These are phyloP conservation scores for Oryzias celebensis DNA, from an alignment of 2,113 vertebrate species.

Conservation along the genomic window DNA sequence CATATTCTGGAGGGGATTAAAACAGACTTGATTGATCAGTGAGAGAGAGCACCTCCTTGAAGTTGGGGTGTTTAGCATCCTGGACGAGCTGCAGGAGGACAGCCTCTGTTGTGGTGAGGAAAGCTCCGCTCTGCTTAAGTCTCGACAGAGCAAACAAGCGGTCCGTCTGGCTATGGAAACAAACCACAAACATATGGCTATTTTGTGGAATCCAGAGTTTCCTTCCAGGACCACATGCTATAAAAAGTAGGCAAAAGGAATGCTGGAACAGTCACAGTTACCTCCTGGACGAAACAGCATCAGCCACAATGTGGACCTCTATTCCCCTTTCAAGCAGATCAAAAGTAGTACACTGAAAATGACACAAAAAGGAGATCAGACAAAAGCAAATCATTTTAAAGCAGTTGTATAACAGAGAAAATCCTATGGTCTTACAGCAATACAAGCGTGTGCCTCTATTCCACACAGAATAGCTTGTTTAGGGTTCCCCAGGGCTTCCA, in stretches of 20 bases:
- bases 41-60: slow-evolving; percentile 80
- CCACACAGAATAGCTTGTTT: slow-evolving; percentile 85
- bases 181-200: neutral
- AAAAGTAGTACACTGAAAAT: slow-evolving; percentile 80
- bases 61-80: slow-evolving; percentile 83
- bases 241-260: neutral
- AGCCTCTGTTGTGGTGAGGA: slow-evolving; percentile 85
- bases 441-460: slow-evolving; percentile 87
- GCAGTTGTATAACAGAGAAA: neutral
- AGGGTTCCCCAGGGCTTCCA: slow-evolving; percentile 72
- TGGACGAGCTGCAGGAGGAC: slow-evolving; percentile 85
- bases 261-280: slow-evolving; percentile 42
- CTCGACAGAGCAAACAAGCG: slow-evolving; percentile 84
- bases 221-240: neutral
- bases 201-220: neutral
- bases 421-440: slow-evolving; percentile 74
- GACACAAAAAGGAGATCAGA: neutral
- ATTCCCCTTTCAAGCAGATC: slow-evolving; percentile 85
- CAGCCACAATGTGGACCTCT: slow-evolving; percentile 89
- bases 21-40: neutral
- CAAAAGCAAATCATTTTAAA: neutral
- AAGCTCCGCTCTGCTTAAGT: slow-evolving; percentile 86
- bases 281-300: slow-evolving; percentile 88
- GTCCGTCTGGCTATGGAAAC: slow-evolving; percentile 83
- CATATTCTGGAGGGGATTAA: neutral